These are phyloP conservation scores for Sesia bembeciformis DNA, from an alignment of 2,888 invertebrate genomes.

Conservation along the genomic window DNA sequence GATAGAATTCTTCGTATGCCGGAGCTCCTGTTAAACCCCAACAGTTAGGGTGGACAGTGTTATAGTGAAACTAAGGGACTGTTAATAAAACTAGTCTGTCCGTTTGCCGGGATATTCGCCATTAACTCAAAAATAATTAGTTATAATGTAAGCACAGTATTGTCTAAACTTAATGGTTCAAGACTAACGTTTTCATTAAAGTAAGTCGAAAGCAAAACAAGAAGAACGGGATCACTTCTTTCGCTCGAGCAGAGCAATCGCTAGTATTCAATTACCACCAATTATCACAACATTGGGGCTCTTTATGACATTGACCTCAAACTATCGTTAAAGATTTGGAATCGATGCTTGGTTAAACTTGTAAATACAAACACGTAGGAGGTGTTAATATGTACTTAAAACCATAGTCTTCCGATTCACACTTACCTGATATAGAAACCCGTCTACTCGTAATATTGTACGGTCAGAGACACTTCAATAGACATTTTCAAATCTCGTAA, in stretches of 20 bases:
- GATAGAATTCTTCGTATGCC: too few relatives aligned
- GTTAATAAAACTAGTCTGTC: background rate
- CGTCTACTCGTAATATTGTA: background rate
- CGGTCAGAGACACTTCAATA: too few relatives aligned
- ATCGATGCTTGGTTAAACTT: constrained; percentile 11
- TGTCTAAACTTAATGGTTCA: too few relatives aligned
- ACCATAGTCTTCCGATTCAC: constrained; percentile 38
- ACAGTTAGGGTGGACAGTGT: too few relatives aligned
- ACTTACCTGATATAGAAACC: constrained; percentile 12
- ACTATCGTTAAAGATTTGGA: background rate
- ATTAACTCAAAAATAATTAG: background rate
- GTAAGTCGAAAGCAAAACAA: background rate
- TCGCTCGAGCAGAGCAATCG: too few relatives aligned
- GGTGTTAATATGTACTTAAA: constrained; percentile 28
- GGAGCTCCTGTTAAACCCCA: too few relatives aligned
- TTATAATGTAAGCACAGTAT: too few relatives aligned
- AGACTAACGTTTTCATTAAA: too few relatives aligned
- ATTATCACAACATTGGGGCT: background rate
- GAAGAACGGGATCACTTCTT: background rate
- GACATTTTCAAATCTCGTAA: too few relatives aligned
- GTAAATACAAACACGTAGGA: constrained; percentile 32
- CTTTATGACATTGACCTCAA: background rate
- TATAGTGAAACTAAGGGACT: too few relatives aligned
- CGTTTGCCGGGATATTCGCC: background rate
- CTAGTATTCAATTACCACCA: background rate